A percentile compares a stretch with the other conserved stretches of the same genome.
These are phyloP conservation scores for Heterodera filipjevi DNA, from an alignment of 2,888 invertebrate species.

Conservation along the genomic window DNA sequence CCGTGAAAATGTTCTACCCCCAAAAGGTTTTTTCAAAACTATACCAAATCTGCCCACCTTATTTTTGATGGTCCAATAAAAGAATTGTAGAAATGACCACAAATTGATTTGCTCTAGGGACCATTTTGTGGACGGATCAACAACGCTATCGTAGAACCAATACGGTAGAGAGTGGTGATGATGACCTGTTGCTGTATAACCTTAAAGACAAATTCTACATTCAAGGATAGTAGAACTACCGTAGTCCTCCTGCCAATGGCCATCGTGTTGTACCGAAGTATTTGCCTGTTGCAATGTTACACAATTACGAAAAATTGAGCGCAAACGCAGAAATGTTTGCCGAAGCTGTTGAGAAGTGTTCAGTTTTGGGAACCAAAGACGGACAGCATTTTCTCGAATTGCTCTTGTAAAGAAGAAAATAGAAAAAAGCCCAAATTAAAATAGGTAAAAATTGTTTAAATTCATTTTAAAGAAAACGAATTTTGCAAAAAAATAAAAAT, in stretches of 20 bases:
- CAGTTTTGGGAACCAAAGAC: background rate
- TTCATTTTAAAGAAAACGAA: no score
- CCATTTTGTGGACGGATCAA: background rate
- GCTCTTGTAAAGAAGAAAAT: background rate
- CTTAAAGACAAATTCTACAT: no score
- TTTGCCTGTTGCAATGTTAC: background rate
- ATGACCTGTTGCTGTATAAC: background rate
- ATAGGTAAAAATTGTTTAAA: no score
- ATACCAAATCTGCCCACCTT: background rate
- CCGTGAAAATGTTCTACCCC: no score
- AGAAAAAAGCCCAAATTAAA: background rate
- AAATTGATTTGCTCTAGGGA: background rate
- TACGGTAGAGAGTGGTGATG: background rate
- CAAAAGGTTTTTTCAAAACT: background rate
- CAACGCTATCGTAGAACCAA: background rate
- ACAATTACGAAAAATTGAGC: background rate
- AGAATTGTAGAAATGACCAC: background rate
- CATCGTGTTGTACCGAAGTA: background rate
- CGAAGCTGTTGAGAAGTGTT: background rate
- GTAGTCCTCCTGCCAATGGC: background rate
- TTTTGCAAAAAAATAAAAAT: no score
- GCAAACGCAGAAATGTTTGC: background rate
- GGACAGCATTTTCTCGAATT: background rate
- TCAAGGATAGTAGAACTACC: no score
- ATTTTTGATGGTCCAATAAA: background rate